Conservation (phyloP, 92 coral and sea anemone genomes). For the Actinostola sp. region DNA sequence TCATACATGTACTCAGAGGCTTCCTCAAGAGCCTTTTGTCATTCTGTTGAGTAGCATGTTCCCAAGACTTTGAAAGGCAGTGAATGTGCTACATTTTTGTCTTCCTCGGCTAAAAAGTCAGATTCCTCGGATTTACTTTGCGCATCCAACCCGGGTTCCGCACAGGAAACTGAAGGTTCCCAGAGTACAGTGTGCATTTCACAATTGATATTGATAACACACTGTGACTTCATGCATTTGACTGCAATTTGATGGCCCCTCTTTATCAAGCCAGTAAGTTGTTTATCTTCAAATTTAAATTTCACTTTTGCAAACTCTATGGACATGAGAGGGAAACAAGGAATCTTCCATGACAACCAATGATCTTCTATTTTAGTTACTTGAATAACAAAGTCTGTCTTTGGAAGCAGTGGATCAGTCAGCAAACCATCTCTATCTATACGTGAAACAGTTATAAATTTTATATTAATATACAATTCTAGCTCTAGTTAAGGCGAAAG, state of each 20-base stretch:
- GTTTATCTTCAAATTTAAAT: conserved; percentile 22
- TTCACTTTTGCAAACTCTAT: conserved; percentile 42
- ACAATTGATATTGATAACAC: not conserved
- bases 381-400: not conserved
- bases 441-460: too few relatives aligned
- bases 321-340: conserved; percentile 50
- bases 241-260: not conserved
- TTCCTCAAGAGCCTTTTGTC: conserved; percentile 35
- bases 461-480: too few relatives aligned
- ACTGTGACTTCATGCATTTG: not conserved
- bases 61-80: conserved; percentile 64
- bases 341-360: conserved; percentile 36
- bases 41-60: conserved; percentile 30
- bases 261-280: conserved; percentile 23
- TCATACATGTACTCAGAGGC: conserved; percentile 43
- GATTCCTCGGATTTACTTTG: too few relatives aligned
- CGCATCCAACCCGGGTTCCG: not conserved
- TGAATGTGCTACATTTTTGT: not conserved
- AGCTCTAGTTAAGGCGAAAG: too few relatives aligned
- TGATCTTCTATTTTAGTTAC: not conserved
- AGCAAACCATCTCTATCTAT: too few relatives aligned
- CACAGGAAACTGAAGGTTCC: too few relatives aligned
- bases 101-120: too few relatives aligned
- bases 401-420: too few relatives aligned
- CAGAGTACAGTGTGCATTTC: not conserved